Base-by-base conservation (phyloP, 2,113 vertebrate species). In the Ciconia stormi region DNA sequence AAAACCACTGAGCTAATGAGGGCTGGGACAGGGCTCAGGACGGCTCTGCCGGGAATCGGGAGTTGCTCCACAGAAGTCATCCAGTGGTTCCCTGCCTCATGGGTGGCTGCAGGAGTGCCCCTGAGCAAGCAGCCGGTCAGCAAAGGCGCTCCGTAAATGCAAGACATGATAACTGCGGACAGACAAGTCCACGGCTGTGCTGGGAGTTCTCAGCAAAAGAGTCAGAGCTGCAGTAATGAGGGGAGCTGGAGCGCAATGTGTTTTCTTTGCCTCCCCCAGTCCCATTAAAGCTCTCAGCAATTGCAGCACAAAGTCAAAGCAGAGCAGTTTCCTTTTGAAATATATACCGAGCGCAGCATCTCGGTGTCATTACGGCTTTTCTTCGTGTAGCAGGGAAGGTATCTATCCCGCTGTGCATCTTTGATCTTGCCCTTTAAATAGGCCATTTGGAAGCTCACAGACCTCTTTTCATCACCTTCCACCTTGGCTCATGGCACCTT, bases 391-490 rank as follows among this genome's bases (percentile, higher is more conserved):
- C 12, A 12, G 84, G 77, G 62, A 83, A 82, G 42, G 69, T 11
- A 29, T 56, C 69, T 85, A 53, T 61, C 73, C 86, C 70, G 67
- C 59, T 22, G 87, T 21, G 52, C 65, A 18, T 6, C 82, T 96
- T 87, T 96, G 92, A 96, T 95, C 82, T 30, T 74, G n/a, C 53
- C 90, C 88, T 92, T 74, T 94, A 93, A 92, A 86, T 30, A 70
- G 82, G 42, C 42, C 55, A 40, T 72, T 87, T 76, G 16, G 81
- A 70, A 92, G 77, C 70, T 65, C 90, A 34, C 73, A 89, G 83
- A 53, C 76, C 77, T 67, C 38, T 81, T 93, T 91, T 91, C 72
- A 95, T 95, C 94, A 70, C 58, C 61, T 38, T 73, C 56, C 56
- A 91, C 92, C 56, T n/a, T 10, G 1, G 90, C 63, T 92, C 36